phyloP scores from a whole-genome alignment of 2,888 invertebrate species.

The Pollenia angustigena region DNA sequence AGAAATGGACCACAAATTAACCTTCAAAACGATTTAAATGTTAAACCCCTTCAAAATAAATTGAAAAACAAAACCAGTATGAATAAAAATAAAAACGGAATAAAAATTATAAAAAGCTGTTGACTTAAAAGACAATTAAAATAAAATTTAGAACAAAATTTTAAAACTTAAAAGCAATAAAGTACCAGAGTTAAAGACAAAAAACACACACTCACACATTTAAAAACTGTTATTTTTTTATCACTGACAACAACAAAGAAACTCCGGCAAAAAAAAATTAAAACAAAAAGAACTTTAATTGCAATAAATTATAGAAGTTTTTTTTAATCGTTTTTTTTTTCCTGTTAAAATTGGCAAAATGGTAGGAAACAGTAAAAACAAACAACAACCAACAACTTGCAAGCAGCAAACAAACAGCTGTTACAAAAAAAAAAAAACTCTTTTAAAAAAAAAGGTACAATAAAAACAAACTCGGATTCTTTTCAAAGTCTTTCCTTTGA shows the following conservation, averaged over 20 bases:
- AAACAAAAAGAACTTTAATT: constrained; percentile 71
- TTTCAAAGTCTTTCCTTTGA: constrained; percentile 57
- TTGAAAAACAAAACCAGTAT: constrained; percentile 1
- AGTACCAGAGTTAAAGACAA: not conserved
- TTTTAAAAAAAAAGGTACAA: not conserved
- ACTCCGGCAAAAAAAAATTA: constrained; percentile 6
- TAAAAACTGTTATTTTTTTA: constrained; percentile 9
- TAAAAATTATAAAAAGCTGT: constrained; percentile 9
- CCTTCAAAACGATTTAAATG: constrained; percentile 49
- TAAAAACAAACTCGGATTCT: constrained; percentile 15
- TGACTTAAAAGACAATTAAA: constrained; percentile 41
- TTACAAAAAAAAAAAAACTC: constrained; percentile 17
- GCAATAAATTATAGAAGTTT: constrained; percentile 63
- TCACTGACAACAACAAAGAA: not conserved
- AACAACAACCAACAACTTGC: not conserved
- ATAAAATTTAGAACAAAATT: constrained; percentile 31
- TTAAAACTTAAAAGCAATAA: not conserved
- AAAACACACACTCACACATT: not conserved
- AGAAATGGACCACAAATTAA: constrained; percentile 35
- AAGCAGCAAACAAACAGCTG: constrained; percentile 45
- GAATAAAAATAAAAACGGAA: not conserved
- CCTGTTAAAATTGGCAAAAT: constrained; percentile 41
- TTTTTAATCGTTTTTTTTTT: constrained; percentile 15
- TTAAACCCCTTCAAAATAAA: not conserved
- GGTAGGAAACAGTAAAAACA: constrained; percentile 5